phyloP scores from a whole-genome alignment of 1,140 invertebrate species.

The Drosophila athabasca region DNA sequence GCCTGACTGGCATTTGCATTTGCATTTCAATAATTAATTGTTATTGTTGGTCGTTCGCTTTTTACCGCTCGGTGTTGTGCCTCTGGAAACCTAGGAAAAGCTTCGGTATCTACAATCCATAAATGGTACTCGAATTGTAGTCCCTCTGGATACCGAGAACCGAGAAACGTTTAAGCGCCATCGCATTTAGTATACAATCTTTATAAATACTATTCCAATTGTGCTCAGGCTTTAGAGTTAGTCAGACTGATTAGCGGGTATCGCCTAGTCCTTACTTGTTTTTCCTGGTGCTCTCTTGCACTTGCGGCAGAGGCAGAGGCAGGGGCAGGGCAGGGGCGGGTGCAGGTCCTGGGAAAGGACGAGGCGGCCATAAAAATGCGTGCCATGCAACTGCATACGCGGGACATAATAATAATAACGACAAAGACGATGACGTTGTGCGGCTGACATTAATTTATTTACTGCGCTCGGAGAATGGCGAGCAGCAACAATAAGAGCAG shows the following conservation, averaged over 20 bases:
- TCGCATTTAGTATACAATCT: too few relatives aligned
- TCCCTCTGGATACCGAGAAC: too few relatives aligned
- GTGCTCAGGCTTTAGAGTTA: too few relatives aligned
- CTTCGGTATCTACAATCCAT: not conserved
- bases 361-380: conserved; percentile 52
- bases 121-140: too few relatives aligned
- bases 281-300: conserved; percentile 4
- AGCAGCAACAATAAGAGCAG: conserved; percentile 11
- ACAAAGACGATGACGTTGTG: conserved; percentile 62
- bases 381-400: conserved; percentile 45
- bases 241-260: too few relatives aligned
- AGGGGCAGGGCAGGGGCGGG: too few relatives aligned
- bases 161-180: too few relatives aligned
- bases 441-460: conserved; percentile 67
- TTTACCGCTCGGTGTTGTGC: conserved; percentile 19
- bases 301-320: too few relatives aligned
- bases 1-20: conserved; percentile 46
- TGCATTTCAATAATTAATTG: conserved; percentile 72
- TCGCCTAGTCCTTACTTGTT: too few relatives aligned
- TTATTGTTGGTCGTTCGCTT: conserved; percentile 62
- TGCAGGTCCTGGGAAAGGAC: not conserved
- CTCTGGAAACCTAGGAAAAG: not conserved
- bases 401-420: conserved; percentile 55
- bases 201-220: too few relatives aligned
- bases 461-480: conserved; percentile 53